A percentile compares a stretch with the other conserved stretches of the same genome.
These are phyloP conservation scores for Leucosticte australis DNA, from an alignment of 2,113 vertebrate genomes.

Conservation along the genomic window DNA sequence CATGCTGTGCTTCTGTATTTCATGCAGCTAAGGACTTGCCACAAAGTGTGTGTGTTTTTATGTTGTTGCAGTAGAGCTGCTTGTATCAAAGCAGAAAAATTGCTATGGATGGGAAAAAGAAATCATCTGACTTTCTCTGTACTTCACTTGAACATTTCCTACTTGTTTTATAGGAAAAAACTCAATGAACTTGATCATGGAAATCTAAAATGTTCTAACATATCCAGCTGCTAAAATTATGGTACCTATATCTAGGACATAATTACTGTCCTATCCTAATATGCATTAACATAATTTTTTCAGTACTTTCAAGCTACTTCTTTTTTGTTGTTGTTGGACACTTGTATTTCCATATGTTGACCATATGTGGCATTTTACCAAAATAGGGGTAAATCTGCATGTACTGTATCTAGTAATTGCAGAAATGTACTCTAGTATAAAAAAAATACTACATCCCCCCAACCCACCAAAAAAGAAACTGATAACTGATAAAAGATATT, in stretches of 20 bases:
- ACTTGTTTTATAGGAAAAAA: background rate
- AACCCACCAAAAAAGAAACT: background rate
- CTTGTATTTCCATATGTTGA: background rate
- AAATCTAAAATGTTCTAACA: background rate
- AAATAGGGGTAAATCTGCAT: background rate
- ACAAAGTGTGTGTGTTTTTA: background rate
- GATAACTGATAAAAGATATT: background rate
- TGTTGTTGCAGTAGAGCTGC: background rate
- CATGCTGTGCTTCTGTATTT: background rate
- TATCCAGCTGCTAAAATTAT: background rate
- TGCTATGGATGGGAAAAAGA: background rate
- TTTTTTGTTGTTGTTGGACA: background rate
- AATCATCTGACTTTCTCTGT: background rate
- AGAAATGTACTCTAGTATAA: background rate
- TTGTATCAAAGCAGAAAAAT: background rate
- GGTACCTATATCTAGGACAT: background rate
- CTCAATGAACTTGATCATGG: background rate
- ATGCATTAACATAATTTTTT: background rate
- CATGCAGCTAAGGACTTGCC: background rate
- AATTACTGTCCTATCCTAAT: background rate
- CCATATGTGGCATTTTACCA: background rate
- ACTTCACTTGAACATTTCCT: background rate
- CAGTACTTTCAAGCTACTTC: background rate
- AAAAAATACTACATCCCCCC: background rate
- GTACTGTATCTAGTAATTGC: background rate